Base-by-base conservation (phyloP, 2,797 vertebrate species). In the Lagocephalus sceleratus region DNA sequence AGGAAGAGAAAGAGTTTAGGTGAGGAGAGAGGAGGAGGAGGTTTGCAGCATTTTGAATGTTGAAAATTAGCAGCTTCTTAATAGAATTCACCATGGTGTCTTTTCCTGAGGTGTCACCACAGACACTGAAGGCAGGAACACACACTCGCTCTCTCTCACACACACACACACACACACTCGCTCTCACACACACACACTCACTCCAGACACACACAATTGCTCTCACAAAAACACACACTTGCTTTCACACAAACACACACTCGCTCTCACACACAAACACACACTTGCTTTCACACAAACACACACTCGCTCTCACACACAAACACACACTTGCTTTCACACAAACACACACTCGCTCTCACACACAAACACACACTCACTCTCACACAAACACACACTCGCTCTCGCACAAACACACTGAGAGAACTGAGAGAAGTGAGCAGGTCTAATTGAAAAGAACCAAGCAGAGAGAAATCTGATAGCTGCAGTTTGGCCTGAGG, bases 371-470 rank as follows among this genome's bases (percentile, higher is more conserved):
- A 48, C 47, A 48, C 22, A 47, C 2, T 8, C 6, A 2, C 21
- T 29, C 45, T 46, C 53, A 53, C 45, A 47, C 63, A 66, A 49
- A 57, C 46, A 19, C 22, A 12, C 22, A 47, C 2, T 8, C 6
- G 3, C 21, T 29, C 45, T 46, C 53, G 54, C 45, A 47, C 63
- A 66, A 49, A 57, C 47, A 48, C 47, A 48, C 22, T 25, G 46
- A 47, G n/a, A 51, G 20, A 29, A 44, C 68, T 68, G 61, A 49
- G 64, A 66, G 67, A 81, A 83, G 76, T 63, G 55, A 73, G 73
- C 75, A 78, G 65, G 77, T 85, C 81, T 90, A 90, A 89, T 87
- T 91, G 87, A 89, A 89, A 90, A 85, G 73, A 87, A 73, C 82
- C 79, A 84, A 90, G 83, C 86, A 83, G 85, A 83, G 84, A 78